A percentile compares a stretch with the other conserved stretches of the same genome.
These are phyloP conservation scores for Luffia ferchaultella DNA, from an alignment of 2,888 invertebrate species.

Conservation along the genomic window DNA sequence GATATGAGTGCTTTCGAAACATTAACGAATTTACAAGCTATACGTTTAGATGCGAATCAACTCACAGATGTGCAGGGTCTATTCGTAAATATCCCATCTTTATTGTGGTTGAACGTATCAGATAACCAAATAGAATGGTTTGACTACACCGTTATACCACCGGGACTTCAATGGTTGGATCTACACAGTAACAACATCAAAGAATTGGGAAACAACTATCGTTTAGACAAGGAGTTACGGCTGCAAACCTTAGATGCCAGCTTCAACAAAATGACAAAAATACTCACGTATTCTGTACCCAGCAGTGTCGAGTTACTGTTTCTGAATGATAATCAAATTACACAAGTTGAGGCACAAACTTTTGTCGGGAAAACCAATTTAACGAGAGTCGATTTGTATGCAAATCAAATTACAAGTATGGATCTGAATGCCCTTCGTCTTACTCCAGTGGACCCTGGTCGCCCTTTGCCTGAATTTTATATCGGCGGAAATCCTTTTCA, in stretches of 20 bases:
- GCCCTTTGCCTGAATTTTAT: constrained; percentile 87
- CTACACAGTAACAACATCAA: constrained; percentile 86
- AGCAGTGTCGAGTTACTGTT: constrained; percentile 86
- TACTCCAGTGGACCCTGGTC: constrained; percentile 78
- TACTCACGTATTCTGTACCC: constrained; percentile 80
- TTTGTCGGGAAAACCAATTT: constrained; percentile 90
- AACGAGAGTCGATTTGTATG: constrained; percentile 90
- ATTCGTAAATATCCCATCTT: constrained; percentile 82
- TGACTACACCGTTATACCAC: constrained; percentile 86
- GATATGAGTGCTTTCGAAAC: constrained; percentile 84
- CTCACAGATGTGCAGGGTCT: constrained; percentile 83
- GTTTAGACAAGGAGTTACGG: constrained; percentile 73
- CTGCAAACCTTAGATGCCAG: constrained; percentile 90
- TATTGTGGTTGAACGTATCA: constrained; percentile 90
- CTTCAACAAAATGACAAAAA: constrained; percentile 84
- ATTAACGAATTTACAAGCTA: constrained; percentile 82
- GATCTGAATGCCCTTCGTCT: constrained; percentile 88
- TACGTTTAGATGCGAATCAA: constrained; percentile 86
- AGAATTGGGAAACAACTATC: constrained; percentile 79
- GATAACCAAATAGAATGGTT: constrained; percentile 90
- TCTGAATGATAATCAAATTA: constrained; percentile 88
- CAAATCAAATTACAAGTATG: constrained; percentile 90
- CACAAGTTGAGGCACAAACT: constrained; percentile 85
- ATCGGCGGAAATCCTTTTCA: constrained; percentile 94
- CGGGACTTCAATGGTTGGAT: constrained; percentile 87